A percentile compares a stretch with the other conserved stretches of the same genome.
phyloP scores from a whole-genome alignment of 2,888 invertebrate genomes.

The Plagodis dolabraria region DNA sequence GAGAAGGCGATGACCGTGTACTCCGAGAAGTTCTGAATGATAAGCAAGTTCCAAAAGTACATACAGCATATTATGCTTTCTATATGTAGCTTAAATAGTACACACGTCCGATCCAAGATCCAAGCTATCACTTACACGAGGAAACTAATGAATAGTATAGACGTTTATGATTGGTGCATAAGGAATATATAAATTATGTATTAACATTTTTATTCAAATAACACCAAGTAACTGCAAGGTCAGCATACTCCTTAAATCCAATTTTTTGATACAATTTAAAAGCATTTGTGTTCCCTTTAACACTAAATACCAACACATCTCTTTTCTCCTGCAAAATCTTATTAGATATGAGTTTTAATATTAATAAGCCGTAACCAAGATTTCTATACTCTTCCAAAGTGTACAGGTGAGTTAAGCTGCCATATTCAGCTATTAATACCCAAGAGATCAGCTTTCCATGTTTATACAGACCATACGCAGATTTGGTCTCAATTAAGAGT shows the following conservation, averaged over 20 bases:
- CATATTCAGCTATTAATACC: conserved; percentile 59
- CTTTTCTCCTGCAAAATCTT: conserved; percentile 46
- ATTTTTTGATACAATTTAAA: conserved; percentile 56
- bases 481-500: conserved; percentile 52
- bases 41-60: too few relatives aligned
- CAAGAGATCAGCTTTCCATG: conserved; percentile 51
- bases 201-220: conserved; percentile 16
- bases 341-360: conserved; percentile 57
- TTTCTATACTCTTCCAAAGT: conserved; percentile 58
- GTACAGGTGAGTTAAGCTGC: conserved; percentile 59
- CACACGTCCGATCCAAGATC: too few relatives aligned
- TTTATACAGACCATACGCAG: conserved; percentile 56
- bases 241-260: conserved; percentile 43
- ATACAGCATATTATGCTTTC: too few relatives aligned
- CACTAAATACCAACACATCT: conserved; percentile 52
- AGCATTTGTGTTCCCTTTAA: conserved; percentile 51
- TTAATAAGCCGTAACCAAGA: conserved; percentile 58
- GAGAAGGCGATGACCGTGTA: too few relatives aligned
- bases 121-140: too few relatives aligned
- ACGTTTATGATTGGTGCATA: too few relatives aligned
- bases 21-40: too few relatives aligned
- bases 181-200: too few relatives aligned
- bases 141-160: too few relatives aligned
- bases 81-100: too few relatives aligned
- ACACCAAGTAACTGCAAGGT: conserved; percentile 44